Evolutionary conservation across 2,113 vertebrate genomes (phyloP).

Genomic region (Balaenoptera acutorostrata): DNA sequence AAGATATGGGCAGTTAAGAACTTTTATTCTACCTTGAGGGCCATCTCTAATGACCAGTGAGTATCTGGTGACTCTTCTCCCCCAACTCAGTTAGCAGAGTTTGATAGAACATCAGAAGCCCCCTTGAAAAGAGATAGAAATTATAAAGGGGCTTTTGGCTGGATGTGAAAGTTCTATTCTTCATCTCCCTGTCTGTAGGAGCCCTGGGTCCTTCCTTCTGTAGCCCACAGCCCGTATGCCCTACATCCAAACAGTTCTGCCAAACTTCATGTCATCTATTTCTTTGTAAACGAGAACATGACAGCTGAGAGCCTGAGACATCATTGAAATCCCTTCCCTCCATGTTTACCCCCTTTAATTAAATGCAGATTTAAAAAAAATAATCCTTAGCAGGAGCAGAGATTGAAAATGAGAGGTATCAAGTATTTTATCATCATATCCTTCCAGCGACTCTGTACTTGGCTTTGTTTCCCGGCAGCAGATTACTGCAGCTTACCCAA

Average conservation of each 20-base stretch:
- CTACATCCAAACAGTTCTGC: not conserved
- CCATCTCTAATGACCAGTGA: not conserved
- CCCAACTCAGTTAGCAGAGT: not conserved
- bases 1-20: not conserved
- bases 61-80: not conserved
- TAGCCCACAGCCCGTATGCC: not conserved
- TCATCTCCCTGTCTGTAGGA: not conserved
- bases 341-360: slow-evolving; percentile 42
- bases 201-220: not conserved
- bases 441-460: slow-evolving; percentile 31
- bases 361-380: slow-evolving; percentile 45
- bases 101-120: not conserved
- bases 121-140: not conserved
- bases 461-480: slow-evolving; percentile 72
- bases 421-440: slow-evolving; percentile 67
- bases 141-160: not conserved
- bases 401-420: slow-evolving; percentile 10
- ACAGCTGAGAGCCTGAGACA: not conserved
- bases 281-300: slow-evolving; percentile 24
- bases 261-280: not conserved
- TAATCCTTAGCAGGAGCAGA: slow-evolving; percentile 2
- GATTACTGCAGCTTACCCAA: slow-evolving; percentile 78
- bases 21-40: not conserved
- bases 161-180: not conserved
- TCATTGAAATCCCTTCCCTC: slow-evolving; percentile 31